Base-by-base conservation (phyloP, 2,797 vertebrate genomes). In the Otolemur crassicaudatus region DNA sequence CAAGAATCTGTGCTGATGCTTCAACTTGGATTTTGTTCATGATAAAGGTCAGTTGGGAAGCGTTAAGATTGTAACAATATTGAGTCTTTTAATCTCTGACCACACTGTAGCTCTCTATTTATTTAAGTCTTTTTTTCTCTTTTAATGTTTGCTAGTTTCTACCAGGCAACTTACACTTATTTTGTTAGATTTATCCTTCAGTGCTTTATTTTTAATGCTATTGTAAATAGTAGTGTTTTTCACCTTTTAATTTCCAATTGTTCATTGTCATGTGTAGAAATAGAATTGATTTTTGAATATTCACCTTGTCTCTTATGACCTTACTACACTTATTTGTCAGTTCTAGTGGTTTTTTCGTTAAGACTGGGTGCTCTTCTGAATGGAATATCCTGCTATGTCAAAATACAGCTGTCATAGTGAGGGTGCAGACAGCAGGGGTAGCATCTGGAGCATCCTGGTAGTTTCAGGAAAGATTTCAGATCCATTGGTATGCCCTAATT, bases 21-120 rank as follows among this genome's bases (percentile, higher is more conserved):
- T 87, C 94, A 82, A 40, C 40, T 88, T 10, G 61, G 27, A 82
- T 82, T 91, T 94, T 69, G 40, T 86, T 88, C 7, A 89, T 86
- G 67, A 37, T 61, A 77, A 75, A 72, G 14, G 76, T 67, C 49
- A 84, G 7, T 60, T 83, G 43, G 34, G 70, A 43, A 83, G 46
- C 61, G 87, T 75, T 87, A 80, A 73, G 11, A 56, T 69, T 37
- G 88, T 56, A 81, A n/a, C 19, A 88, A 25, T 34, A 84, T 61
- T 23, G 25, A 63, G 56, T 75, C 23, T 87, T 94, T 17, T 11
- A 43, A 31, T 46, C 6, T 84, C 12, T 63, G 37, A 81, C 49
- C 29, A 40, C 27, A 46, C 1, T 72, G 3, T 3, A 87, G 27
- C 12, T 75, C 27, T 81, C 29, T 77, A 11, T 40, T 72, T 69